A percentile compares a stretch with the other conserved stretches of the same genome.
Conservation (phyloP, 2,113 vertebrate genomes). For the Xyrauchen texanus region DNA sequence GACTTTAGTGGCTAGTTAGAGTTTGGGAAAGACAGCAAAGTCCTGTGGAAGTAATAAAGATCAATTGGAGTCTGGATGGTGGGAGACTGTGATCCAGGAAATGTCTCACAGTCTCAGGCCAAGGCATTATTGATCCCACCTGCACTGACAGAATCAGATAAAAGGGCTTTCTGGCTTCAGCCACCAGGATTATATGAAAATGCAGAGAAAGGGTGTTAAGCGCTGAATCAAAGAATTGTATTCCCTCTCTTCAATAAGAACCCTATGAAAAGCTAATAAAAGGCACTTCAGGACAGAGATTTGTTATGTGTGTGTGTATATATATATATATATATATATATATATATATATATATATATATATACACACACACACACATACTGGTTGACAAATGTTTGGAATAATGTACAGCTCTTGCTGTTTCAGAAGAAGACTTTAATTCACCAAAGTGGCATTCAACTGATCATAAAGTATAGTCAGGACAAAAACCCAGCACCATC, state of each 20-base stretch:
- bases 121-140: slow-evolving; percentile 75
- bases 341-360: too few species aligned
- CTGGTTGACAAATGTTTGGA: too few species aligned
- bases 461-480: too few species aligned
- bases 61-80: slow-evolving; percentile 74
- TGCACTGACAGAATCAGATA: slow-evolving; percentile 74
- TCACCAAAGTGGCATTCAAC: too few species aligned
- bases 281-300: not conserved
- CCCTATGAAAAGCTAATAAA: not conserved
- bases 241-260: slow-evolving; percentile 1
- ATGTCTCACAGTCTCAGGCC: slow-evolving; percentile 72
- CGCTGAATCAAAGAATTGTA: slow-evolving; percentile 17
- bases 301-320: too few species aligned
- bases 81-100: slow-evolving; percentile 71
- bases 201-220: slow-evolving; percentile 16
- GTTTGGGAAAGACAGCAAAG: slow-evolving; percentile 42
- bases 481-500: too few species aligned
- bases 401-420: too few species aligned
- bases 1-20: slow-evolving; percentile 9
- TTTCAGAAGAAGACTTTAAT: too few species aligned
- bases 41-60: slow-evolving; percentile 74
- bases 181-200: slow-evolving; percentile 30
- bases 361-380: too few species aligned
- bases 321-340: too few species aligned
- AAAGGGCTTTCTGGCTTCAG: slow-evolving; percentile 55